Evolutionary conservation across 2,797 vertebrate species (phyloP), one percentile per base, ranked within the genome.

Genomic region (Sciaenops ocellatus): DNA sequence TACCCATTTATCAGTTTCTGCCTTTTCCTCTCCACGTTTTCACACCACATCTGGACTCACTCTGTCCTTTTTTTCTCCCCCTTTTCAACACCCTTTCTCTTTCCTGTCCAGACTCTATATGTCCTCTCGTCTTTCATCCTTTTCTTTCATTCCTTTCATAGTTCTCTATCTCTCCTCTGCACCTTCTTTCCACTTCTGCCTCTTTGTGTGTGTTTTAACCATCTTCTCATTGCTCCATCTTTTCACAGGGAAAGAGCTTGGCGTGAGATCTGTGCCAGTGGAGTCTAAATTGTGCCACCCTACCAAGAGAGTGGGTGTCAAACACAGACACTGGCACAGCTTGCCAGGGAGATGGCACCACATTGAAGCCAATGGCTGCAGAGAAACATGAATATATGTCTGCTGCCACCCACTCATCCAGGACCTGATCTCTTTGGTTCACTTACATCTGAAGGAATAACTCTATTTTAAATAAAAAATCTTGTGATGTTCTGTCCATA

Each of bases 281-380:
- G 73, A 56, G 88, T 84, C 78, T 77, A 80, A 75, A 90, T 88
- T 83, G 82, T 86, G 85, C 89, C 91, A 87, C 83, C 83, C 84
- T 77, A 90, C 88, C 83, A 78, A 88, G 89, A 87, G 91, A 90
- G 92, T 92, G 91, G 91, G 92, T 91, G 93, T 93, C 82, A 89
- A 89, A 90, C 84, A 86, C 86, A 92, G 92, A 93, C 87, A 91
- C 76, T 28, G 56, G 59, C 87, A 67, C 83, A 81, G 84, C 76
- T 76, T 91, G 92, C 90, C 89, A 92, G 82, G 73, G 82, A 91
- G 82, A 92, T 88, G 88, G 86, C 89, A 90, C 80, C 71, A 54
- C 84, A 73, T n/a, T 67, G 77, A 83, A 91, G 85, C 88, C 85
- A 78, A 83, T 85, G 90, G 86, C 90, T 85, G 87, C 87, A 86